Evolutionary conservation across 2,797 vertebrate genomes (phyloP).

Genomic region (Numenius phaeopus): DNA sequence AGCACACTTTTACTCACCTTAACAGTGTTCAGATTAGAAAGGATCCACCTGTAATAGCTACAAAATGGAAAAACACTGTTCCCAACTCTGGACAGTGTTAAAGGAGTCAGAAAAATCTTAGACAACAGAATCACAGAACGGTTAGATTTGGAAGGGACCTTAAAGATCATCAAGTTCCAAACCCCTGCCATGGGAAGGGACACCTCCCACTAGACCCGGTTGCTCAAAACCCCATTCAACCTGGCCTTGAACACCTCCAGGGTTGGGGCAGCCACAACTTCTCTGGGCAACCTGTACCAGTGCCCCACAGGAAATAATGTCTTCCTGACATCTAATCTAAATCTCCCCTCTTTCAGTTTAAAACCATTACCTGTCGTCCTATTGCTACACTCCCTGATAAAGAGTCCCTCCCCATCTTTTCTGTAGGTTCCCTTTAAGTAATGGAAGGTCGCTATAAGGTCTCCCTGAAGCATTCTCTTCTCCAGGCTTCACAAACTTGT

Average conservation of each 20-base stretch:
- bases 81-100: not conserved
- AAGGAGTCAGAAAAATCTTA: not conserved
- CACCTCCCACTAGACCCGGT: not conserved
- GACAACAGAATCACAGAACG: not conserved
- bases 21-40: not conserved
- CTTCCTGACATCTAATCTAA: not conserved
- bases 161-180: not conserved
- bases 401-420: not conserved
- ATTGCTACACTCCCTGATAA: not conserved
- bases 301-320: not conserved
- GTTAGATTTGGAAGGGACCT: not conserved
- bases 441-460: not conserved
- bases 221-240: not conserved
- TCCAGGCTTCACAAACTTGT: not conserved
- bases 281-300: not conserved
- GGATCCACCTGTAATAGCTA: not conserved
- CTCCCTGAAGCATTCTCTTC: not conserved
- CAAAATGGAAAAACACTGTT: not conserved
- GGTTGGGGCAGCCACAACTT: not conserved
- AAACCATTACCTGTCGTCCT: not conserved
- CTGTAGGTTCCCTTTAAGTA: not conserved
- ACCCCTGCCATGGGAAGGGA: not conserved
- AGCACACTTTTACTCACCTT: not conserved
- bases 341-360: not conserved
- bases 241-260: not conserved